phyloP scores from a whole-genome alignment of 2,888 invertebrate genomes.

The Stenchaetothrips biformis region DNA sequence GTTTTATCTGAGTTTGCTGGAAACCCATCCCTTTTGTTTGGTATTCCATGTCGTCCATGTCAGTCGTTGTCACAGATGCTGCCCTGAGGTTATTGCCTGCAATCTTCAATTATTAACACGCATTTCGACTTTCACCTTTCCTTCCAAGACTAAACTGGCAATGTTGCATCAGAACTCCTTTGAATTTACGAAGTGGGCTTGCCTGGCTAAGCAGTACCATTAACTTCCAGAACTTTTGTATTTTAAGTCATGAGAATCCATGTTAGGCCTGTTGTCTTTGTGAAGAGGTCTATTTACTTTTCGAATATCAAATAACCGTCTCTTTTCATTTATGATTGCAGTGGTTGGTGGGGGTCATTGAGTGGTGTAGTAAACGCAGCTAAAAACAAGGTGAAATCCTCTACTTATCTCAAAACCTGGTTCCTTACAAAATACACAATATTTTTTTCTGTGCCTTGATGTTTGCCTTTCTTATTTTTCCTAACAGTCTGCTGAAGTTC shows the following conservation, averaged over 20 bases:
- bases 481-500: constrained; percentile 64
- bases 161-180: neutral
- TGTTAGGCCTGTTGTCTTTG: neutral
- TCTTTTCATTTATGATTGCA: neutral
- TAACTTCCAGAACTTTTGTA: neutral
- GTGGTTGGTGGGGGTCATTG: constrained; percentile 2
- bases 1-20: too few species aligned
- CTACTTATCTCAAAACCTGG: neutral
- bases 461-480: constrained; percentile 34
- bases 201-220: neutral
- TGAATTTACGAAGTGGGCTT: neutral
- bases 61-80: neutral
- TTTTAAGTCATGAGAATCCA: neutral
- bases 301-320: neutral
- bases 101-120: too few species aligned
- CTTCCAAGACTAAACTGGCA: neutral
- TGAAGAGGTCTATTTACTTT: neutral
- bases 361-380: neutral
- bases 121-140: too few species aligned
- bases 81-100: neutral
- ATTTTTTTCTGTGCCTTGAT: too few species aligned
- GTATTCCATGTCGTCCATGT: neutral
- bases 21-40: too few species aligned
- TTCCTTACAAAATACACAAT: too few species aligned
- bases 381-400: neutral